phyloP scores from a whole-genome alignment of 2,113 vertebrate species.

The Actenoides hombroni region DNA sequence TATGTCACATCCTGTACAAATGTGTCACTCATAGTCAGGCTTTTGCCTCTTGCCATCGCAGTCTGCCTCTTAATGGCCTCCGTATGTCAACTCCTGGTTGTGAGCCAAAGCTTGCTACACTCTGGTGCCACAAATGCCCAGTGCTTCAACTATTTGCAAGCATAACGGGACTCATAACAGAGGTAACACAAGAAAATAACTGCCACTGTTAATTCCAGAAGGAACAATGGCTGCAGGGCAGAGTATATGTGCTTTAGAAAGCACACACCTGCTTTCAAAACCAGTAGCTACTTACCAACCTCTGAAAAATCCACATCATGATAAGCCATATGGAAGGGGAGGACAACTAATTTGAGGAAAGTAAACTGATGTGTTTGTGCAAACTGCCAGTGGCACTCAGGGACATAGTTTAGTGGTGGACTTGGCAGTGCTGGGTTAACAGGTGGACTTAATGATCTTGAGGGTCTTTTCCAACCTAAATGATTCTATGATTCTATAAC shows the following conservation, averaged over 20 bases:
- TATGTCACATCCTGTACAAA: neutral
- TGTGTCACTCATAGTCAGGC: neutral
- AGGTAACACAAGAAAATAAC: neutral
- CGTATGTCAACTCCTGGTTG: neutral
- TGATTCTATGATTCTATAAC: neutral
- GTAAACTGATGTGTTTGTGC: fast-evolving
- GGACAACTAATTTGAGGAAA: neutral
- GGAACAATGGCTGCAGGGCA: neutral
- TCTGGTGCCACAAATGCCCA: neutral
- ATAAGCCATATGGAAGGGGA: neutral
- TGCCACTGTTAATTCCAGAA: neutral
- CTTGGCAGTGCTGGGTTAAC: neutral
- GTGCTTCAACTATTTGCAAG: neutral
- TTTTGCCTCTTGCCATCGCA: neutral
- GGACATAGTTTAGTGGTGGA: neutral
- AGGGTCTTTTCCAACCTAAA: neutral
- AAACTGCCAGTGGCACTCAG: neutral
- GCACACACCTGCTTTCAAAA: neutral
- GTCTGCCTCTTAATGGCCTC: neutral
- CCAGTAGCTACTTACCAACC: neutral
- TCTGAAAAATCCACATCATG: neutral
- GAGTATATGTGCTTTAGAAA: neutral
- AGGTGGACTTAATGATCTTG: neutral
- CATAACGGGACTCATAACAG: neutral
- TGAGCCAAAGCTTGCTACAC: neutral